phyloP scores from a whole-genome alignment of 2,888 invertebrate species.

The Chrysomela aeneicollis region DNA sequence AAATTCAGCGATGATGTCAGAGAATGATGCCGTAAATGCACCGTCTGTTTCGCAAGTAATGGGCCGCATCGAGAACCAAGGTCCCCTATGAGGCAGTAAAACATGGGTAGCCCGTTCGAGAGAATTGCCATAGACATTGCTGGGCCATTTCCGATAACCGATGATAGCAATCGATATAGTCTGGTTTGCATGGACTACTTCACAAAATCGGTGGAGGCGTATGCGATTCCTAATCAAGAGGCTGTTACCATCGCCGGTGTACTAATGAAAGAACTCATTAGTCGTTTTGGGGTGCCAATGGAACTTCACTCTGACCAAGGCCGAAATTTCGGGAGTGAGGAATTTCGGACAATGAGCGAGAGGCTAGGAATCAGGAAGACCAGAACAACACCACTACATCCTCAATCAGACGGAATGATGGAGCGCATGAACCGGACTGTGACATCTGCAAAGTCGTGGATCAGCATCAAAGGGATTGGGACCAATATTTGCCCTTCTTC shows the following conservation, averaged over 20 bases:
- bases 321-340: slow-evolving; percentile 39
- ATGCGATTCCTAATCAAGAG: slow-evolving; percentile 25
- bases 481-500: neutral
- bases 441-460: neutral
- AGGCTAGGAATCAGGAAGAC: slow-evolving; percentile 43
- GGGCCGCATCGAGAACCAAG: slow-evolving; percentile 2
- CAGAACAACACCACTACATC: slow-evolving; percentile 46
- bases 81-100: slow-evolving; percentile 21
- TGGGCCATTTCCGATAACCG: slow-evolving; percentile 39
- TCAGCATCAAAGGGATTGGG: neutral
- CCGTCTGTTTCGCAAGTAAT: slow-evolving; percentile 21
- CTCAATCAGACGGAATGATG: slow-evolving; percentile 50
- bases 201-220: slow-evolving; percentile 24
- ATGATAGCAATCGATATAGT: slow-evolving; percentile 28
- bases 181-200: slow-evolving; percentile 23
- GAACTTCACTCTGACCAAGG: slow-evolving; percentile 41
- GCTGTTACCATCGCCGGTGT: slow-evolving; percentile 37
- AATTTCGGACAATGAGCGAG: slow-evolving; percentile 42
- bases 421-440: slow-evolving; percentile 24
- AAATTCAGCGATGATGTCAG: neutral
- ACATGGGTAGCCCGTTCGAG: slow-evolving; percentile 40
- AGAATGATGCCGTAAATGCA: slow-evolving; percentile 6
- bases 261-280: slow-evolving; percentile 39
- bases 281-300: slow-evolving; percentile 37
- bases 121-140: slow-evolving; percentile 41